Percentiles rank a stretch among this genome's conserved stretches.
Evolutionary conservation across 1,140 invertebrate genomes (phyloP).

Genomic region (Holcopasites calliopsidis): DNA sequence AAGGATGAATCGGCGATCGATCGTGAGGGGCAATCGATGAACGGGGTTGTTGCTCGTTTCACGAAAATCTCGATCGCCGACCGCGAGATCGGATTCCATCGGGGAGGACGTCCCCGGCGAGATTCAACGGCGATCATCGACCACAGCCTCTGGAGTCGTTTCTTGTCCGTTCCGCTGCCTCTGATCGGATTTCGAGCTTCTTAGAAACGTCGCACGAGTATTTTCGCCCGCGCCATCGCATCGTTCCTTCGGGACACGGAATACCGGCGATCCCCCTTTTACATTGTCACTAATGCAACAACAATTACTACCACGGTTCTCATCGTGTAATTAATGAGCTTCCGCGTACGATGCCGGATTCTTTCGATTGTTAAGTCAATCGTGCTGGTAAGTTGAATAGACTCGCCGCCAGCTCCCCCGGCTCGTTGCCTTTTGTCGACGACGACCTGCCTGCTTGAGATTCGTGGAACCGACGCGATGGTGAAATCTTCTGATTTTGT

Average conservation of each 20-base stretch:
- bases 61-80: conserved; percentile 56
- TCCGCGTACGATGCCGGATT: conserved; percentile 16
- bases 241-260: not conserved
- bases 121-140: conserved; percentile 40
- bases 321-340: conserved; percentile 32
- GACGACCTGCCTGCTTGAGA: not conserved
- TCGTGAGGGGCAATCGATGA: conserved; percentile 19
- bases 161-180: conserved; percentile 28
- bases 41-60: conserved; percentile 16
- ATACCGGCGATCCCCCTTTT: not conserved
- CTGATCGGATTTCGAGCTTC: conserved; percentile 53
- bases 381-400: conserved; percentile 15
- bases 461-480: not conserved
- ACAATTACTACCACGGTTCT: conserved; percentile 27
- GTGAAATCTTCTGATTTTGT: too few relatives aligned
- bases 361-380: conserved; percentile 26
- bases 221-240: conserved; percentile 15
- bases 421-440: conserved; percentile 19
- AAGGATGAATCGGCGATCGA: conserved; percentile 32
- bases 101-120: conserved; percentile 24
- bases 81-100: conserved; percentile 62
- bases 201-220: conserved; percentile 52
- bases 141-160: conserved; percentile 34
- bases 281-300: not conserved
- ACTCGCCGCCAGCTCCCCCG: conserved; percentile 6